Evolutionary conservation across 2,888 invertebrate species (phyloP).

Genomic region (Diarsia rubi): DNA sequence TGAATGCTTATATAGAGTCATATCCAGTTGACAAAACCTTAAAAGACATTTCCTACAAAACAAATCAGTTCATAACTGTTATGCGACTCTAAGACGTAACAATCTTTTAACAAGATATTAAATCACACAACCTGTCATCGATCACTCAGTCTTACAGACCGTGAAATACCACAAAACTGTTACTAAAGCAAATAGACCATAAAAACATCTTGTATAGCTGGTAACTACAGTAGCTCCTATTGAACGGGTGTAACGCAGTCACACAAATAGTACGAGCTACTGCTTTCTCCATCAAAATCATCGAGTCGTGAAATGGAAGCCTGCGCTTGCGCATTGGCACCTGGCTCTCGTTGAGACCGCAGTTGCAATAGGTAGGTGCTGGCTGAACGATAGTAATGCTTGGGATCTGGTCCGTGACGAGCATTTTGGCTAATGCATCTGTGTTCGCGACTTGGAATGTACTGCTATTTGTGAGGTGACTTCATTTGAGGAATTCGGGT

Average conservation of each 20-base stretch:
- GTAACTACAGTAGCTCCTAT: slow-evolving; percentile 6
- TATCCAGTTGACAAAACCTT: neutral
- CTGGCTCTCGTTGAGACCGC: slow-evolving; percentile 45
- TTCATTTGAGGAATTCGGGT: slow-evolving; percentile 8
- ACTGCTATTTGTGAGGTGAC: slow-evolving; percentile 40
- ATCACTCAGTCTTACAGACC: slow-evolving; percentile 29
- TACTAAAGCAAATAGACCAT: slow-evolving; percentile 58
- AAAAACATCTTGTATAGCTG: slow-evolving; percentile 53
- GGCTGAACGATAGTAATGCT: slow-evolving; percentile 49
- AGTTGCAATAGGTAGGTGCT: slow-evolving; percentile 50
- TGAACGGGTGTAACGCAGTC: slow-evolving; percentile 62
- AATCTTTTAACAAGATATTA: slow-evolving; percentile 7
- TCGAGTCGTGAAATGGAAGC: slow-evolving; percentile 85
- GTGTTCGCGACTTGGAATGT: slow-evolving; percentile 51
- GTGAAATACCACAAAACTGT: slow-evolving; percentile 35
- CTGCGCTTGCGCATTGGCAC: slow-evolving; percentile 77
- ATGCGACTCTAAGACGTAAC: slow-evolving; percentile 6
- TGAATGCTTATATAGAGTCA: neutral
- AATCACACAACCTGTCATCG: slow-evolving; percentile 38
- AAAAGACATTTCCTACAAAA: neutral
- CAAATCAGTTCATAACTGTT: neutral
- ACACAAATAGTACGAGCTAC: slow-evolving; percentile 29
- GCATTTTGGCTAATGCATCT: slow-evolving; percentile 64
- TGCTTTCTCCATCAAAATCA: slow-evolving; percentile 83
- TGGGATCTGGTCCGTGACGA: slow-evolving; percentile 66